A percentile compares a stretch with the other conserved stretches of the same genome.
phyloP scores from a whole-genome alignment of 2,113 vertebrate genomes.

The Microtus montanus region DNA sequence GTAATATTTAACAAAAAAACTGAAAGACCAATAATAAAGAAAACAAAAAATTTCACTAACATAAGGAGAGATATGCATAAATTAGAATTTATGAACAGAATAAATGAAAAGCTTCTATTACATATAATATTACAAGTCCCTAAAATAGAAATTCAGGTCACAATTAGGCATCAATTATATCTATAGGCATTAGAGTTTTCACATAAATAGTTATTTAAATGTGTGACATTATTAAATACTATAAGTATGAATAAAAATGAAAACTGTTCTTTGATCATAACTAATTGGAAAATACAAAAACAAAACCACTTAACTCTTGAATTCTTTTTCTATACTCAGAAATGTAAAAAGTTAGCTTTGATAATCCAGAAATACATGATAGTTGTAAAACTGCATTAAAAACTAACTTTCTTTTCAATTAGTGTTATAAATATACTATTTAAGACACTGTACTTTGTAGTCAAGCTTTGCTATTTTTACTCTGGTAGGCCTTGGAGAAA shows the following conservation, averaged over 20 bases:
- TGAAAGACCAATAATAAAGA: conserved; percentile 21
- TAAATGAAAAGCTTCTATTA: neutral
- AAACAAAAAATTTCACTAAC: neutral
- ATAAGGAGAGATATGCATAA: neutral
- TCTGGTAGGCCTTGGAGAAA: neutral
- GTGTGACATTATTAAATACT: neutral
- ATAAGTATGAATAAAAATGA: neutral
- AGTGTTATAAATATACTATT: neutral
- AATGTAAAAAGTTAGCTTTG: neutral
- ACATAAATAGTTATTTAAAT: conserved; percentile 18
- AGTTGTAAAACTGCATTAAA: conserved; percentile 26
- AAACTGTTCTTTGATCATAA: conserved; percentile 30
- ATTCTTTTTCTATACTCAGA: neutral
- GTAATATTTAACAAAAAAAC: neutral
- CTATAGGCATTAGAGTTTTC: conserved; percentile 27
- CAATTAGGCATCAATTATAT: neutral
- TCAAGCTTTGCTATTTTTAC: neutral
- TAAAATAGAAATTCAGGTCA: conserved; percentile 1
- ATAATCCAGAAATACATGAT: neutral
- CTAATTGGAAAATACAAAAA: conserved; percentile 23
- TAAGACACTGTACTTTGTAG: neutral
- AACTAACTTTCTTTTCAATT: conserved; percentile 21
- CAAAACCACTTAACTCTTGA: neutral
- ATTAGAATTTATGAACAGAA: neutral
- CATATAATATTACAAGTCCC: neutral